Base-by-base conservation (phyloP, 2,888 invertebrate genomes). In the Opisthograptis luteolata region DNA sequence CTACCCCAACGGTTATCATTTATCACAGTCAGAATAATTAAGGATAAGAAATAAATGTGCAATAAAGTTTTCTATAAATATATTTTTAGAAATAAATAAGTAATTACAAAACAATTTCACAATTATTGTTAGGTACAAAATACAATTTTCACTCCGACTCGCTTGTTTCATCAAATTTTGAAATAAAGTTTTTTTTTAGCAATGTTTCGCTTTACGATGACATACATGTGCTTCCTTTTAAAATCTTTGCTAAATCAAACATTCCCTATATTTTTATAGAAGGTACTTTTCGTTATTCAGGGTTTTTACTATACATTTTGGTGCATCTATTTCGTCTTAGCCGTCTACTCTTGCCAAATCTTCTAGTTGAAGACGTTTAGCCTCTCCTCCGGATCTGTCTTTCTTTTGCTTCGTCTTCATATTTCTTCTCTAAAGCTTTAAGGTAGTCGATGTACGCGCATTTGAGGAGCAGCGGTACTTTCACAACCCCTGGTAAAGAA, bases 401-500 rank as follows among this genome's bases (percentile, higher is more conserved):
- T 49, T 87, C 85, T 22, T 57, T 62, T 0, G 60, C 66, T 0
- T 71, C 62, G 1, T 79, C 71, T 5, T 70, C 70, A 9, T 74
- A 67, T 58, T 78, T 83, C 61, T 67, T 76, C 40, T 83, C 77
- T 19, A 87, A 53, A 0, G 81, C 81, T 9, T 82, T 75, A 1
- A 84, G 55, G 42, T 89, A 89, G 52, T 87, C 86, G 8, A 87
- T 34, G 60, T 89, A 90, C 0, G 85, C 79, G 55, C 89, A 90
- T 60, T 89, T 89, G 22, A 87, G 40, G n/a, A 87, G 25, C 2
- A 83, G 27, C 0, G 89, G 89, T 0, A 90, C 62, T 64, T 89
- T 89, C 2, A 87, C 88, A 1, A 89, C 76, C 60, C 89, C 89
- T 90, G 68, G 0, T 5, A 15, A 1, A 48, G 55, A 28, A 59